These are phyloP conservation scores for Cynoglossus semilaevis DNA, from an alignment of 2,113 vertebrate species.

Conservation along the genomic window DNA sequence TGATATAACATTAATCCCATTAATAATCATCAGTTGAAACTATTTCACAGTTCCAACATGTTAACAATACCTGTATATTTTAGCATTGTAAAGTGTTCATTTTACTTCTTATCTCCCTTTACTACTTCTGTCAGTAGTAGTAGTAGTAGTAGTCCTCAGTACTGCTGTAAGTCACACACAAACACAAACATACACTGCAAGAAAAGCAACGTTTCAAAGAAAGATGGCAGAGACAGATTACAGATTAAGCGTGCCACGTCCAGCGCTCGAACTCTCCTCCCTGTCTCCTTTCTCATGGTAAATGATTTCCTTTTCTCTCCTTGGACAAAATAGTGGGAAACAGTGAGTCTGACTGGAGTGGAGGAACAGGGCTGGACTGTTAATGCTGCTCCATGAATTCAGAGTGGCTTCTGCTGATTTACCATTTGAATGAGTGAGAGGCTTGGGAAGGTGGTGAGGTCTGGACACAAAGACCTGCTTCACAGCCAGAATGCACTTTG, in stretches of 20 bases:
- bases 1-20: no score
- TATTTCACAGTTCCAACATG: no score
- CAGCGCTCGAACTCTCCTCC: slow-evolving; percentile 58
- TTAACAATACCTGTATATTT: no score
- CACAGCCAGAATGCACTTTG: slow-evolving; percentile 51
- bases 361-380: slow-evolving; percentile 71
- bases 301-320: slow-evolving; percentile 62
- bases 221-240: slow-evolving; percentile 69
- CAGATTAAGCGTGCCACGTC: slow-evolving; percentile 74
- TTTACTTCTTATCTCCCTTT: no score
- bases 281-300: slow-evolving; percentile 72
- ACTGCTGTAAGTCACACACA: slow-evolving; percentile 4
- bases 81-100: no score
- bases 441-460: slow-evolving; percentile 70
- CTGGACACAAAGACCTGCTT: slow-evolving; percentile 67
- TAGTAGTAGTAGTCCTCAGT: no score
- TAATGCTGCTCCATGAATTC: slow-evolving; percentile 77
- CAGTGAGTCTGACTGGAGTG: slow-evolving; percentile 75
- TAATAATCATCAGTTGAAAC: no score
- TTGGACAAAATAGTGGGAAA: slow-evolving; percentile 76
- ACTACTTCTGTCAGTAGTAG: no score
- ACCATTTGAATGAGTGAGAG: slow-evolving; percentile 73
- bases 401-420: slow-evolving; percentile 67
- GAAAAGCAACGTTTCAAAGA: slow-evolving; percentile 50
- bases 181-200: slow-evolving; percentile 2